Conservation (phyloP, 2,797 vertebrate species). For the Tarsius wallacei region DNA sequence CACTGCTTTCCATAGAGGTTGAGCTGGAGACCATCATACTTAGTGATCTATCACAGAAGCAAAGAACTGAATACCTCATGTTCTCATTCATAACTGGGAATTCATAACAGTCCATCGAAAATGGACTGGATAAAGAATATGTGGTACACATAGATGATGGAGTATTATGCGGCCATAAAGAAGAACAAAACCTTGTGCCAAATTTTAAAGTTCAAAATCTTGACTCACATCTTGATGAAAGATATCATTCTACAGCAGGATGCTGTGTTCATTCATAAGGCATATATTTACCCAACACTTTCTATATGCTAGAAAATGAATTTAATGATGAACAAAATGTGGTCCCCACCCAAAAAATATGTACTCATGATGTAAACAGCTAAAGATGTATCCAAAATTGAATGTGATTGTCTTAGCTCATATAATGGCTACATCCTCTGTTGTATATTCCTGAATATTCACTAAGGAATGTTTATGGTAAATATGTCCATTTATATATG, state of each 20-base stretch:
- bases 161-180: too few relatives aligned
- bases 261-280: background rate
- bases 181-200: too few relatives aligned
- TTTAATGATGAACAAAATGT: background rate
- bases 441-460: background rate
- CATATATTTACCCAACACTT: background rate
- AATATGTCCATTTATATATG: background rate
- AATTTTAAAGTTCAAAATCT: background rate
- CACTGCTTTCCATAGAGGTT: too few relatives aligned
- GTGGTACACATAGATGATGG: too few relatives aligned
- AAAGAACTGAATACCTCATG: too few relatives aligned
- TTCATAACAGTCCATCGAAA: too few relatives aligned
- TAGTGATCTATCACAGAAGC: too few relatives aligned
- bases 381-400: background rate
- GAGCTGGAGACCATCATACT: too few relatives aligned
- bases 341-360: background rate
- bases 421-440: background rate
- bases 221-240: background rate
- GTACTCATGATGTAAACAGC: background rate
- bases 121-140: too few relatives aligned
- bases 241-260: background rate
- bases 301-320: conserved; percentile 2
- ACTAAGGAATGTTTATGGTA: background rate
- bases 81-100: too few relatives aligned
- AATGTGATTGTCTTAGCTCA: background rate